A percentile compares a stretch with the other conserved stretches of the same genome.
These are phyloP conservation scores for Diaperis boleti DNA, from an alignment of 2,888 invertebrate genomes.

Conservation along the genomic window DNA sequence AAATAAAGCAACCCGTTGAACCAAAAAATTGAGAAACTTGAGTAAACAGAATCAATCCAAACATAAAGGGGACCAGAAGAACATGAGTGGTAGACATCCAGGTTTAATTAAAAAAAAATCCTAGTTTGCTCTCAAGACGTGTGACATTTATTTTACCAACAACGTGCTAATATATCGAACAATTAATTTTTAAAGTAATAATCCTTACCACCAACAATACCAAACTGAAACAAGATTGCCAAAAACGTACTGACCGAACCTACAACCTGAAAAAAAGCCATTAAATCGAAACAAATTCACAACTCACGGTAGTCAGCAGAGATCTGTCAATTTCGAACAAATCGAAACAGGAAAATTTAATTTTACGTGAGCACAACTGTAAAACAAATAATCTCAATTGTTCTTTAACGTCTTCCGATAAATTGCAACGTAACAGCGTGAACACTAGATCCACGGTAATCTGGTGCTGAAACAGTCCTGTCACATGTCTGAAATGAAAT, in stretches of 20 bases:
- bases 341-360: conserved; percentile 17
- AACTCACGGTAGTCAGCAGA: conserved; percentile 17
- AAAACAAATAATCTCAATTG: conserved; percentile 26
- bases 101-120: too few relatives aligned
- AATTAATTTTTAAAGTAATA: conserved; percentile 18
- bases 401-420: conserved; percentile 18
- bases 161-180: too few relatives aligned
- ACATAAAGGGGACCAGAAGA: too few relatives aligned
- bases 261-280: conserved; percentile 1
- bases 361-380: conserved; percentile 11
- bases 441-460: conserved; percentile 20
- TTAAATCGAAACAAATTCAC: neutral
- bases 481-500: conserved; percentile 1
- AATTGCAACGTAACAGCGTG: neutral
- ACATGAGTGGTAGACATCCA: too few relatives aligned
- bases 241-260: conserved; percentile 20
- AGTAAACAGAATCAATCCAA: too few relatives aligned
- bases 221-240: too few relatives aligned
- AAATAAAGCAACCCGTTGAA: too few relatives aligned
- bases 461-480: conserved; percentile 18
- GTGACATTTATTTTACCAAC: too few relatives aligned
- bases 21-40: too few relatives aligned
- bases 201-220: conserved; percentile 23
- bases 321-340: conserved; percentile 27
- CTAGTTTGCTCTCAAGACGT: too few relatives aligned